These are phyloP conservation scores for Epinotia demarniana DNA, from an alignment of 2,888 invertebrate genomes.

Conservation along the genomic window DNA sequence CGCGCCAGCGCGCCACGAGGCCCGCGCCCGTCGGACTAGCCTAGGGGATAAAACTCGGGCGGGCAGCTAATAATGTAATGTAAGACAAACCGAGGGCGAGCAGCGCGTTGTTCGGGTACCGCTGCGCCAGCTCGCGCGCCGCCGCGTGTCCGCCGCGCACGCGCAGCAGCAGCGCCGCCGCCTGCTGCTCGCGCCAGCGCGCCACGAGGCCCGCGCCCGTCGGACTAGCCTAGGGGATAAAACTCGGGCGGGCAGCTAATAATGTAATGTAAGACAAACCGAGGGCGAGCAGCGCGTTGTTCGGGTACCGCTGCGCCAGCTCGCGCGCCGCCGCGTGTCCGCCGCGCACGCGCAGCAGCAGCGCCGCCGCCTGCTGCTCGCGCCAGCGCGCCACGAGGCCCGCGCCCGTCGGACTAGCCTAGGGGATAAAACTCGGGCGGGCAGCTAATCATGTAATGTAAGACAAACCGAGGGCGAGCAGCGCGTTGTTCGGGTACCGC, in stretches of 20 bases:
- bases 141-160: slow-evolving; percentile 47
- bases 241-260: background rate
- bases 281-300: slow-evolving; percentile 31
- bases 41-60: background rate
- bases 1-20: slow-evolving; percentile 39
- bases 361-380: slow-evolving; percentile 45
- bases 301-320: slow-evolving; percentile 46
- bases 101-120: slow-evolving; percentile 29
- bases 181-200: slow-evolving; percentile 45
- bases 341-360: slow-evolving; percentile 49
- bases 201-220: slow-evolving; percentile 21
- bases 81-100: slow-evolving; percentile 30
- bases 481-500: slow-evolving; percentile 26
- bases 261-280: slow-evolving; percentile 5
- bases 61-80: too few relatives aligned
- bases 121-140: slow-evolving; percentile 51
- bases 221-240: background rate
- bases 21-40: background rate
- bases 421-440: background rate
- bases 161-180: slow-evolving; percentile 49
- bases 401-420: background rate
- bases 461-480: slow-evolving; percentile 32
- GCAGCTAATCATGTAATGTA: too few relatives aligned
- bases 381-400: slow-evolving; percentile 31
- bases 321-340: slow-evolving; percentile 51